These are phyloP conservation scores for Steatocranus sp. DNA, from an alignment of 2,797 vertebrate species.

Conservation along the genomic window DNA sequence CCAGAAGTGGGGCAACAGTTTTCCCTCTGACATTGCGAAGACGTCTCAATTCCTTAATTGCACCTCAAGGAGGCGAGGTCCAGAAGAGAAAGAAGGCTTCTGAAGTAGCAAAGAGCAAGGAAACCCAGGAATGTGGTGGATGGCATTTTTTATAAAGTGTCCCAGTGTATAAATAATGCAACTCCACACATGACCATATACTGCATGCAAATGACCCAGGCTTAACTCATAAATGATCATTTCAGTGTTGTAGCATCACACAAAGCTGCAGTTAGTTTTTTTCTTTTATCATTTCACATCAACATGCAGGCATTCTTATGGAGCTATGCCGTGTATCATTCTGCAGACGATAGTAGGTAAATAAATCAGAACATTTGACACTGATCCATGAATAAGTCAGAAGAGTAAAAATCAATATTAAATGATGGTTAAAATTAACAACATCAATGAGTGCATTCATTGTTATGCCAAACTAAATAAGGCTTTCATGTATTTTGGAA, in stretches of 20 bases:
- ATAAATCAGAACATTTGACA: background rate
- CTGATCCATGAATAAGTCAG: background rate
- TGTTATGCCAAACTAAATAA: background rate
- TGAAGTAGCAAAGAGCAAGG: background rate
- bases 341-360: background rate
- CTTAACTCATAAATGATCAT: background rate
- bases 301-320: background rate
- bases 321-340: rapidly evolving
- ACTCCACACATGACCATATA: background rate
- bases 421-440: background rate
- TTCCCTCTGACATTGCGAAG: background rate
- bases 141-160: background rate
- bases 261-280: background rate
- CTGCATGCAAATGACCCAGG: background rate
- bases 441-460: background rate
- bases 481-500: background rate
- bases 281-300: background rate
- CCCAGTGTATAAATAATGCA: background rate
- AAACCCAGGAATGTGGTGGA: background rate
- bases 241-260: background rate
- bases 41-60: background rate
- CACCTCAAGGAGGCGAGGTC: background rate
- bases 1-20: background rate
- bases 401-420: background rate
- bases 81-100: background rate